Conservation (phyloP, 1,140 invertebrate genomes). For the Vanessa tameamea region DNA sequence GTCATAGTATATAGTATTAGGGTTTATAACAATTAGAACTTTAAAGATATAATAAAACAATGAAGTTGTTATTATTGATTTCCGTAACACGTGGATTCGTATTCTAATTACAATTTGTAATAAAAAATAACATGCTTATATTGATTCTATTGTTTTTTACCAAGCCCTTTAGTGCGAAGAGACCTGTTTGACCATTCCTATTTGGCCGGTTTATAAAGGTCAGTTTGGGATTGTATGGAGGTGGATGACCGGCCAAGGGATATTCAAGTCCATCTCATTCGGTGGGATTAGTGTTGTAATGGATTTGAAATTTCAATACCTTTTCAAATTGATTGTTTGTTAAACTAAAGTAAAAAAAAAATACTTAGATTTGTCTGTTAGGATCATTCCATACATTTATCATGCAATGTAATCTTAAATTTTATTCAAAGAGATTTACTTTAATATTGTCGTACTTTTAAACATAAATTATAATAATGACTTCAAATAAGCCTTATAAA, state of each 20-base stretch:
- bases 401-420: too few species aligned
- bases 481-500: background rate
- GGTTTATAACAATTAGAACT: too few species aligned
- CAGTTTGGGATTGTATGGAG: slow-evolving; percentile 43
- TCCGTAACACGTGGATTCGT: too few species aligned
- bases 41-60: too few species aligned
- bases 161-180: slow-evolving; percentile 17
- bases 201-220: slow-evolving; percentile 48
- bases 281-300: slow-evolving; percentile 45
- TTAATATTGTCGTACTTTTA: too few species aligned
- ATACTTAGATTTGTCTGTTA: background rate
- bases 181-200: slow-evolving; percentile 32
- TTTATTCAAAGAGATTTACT: too few species aligned
- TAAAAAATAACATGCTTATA: background rate
- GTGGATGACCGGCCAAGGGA: slow-evolving; percentile 35
- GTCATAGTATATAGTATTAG: too few species aligned
- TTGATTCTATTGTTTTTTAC: background rate
- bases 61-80: too few species aligned
- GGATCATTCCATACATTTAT: too few species aligned
- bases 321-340: too few species aligned
- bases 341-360: too few species aligned
- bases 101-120: background rate
- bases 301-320: slow-evolving; percentile 33
- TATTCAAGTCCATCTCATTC: slow-evolving; percentile 44
- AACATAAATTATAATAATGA: background rate